Percentiles rank a stretch among this genome's conserved stretches.
Conservation (phyloP, 2,113 vertebrate species). For the Felis catus region F.catus_Fca126_mat1.0 CM031415.1:84787501-84788000, state of each 20-base stretch:
- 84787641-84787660: neutral
- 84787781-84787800: too few species aligned
- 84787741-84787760: neutral
- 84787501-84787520: neutral
- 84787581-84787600: neutral
- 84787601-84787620: neutral
- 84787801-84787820: neutral
- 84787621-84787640: neutral
- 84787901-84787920: neutral
- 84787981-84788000: neutral
- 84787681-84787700: neutral
- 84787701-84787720: neutral
- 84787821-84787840: neutral
- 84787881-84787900: neutral
- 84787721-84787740: neutral
- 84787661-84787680: neutral
- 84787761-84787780: neutral
- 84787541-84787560: neutral
- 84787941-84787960: neutral
- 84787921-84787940: neutral
- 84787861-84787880: neutral
- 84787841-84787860: neutral
- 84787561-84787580: neutral
- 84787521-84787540: neutral
- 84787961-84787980: neutral